A percentile compares a stretch with the other conserved stretches of the same genome.
These are phyloP conservation scores for Eupithecia abbreviata DNA, from an alignment of 2,888 invertebrate genomes.

Conservation along the genomic window DNA sequence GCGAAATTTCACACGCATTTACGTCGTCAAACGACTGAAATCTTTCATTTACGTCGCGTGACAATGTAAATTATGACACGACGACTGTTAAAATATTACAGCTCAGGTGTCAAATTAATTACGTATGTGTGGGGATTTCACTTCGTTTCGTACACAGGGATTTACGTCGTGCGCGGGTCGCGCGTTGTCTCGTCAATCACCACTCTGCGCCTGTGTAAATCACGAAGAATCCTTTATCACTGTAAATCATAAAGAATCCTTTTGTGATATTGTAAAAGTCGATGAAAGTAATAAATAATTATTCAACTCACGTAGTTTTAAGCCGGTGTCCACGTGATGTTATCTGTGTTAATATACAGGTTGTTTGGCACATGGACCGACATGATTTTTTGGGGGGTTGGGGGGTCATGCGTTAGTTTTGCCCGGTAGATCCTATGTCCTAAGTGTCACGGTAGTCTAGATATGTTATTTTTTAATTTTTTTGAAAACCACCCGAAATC, in stretches of 20 bases:
- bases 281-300: constrained; percentile 18
- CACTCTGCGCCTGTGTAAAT: constrained; percentile 57
- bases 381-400: too few relatives aligned
- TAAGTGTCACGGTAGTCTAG: too few relatives aligned
- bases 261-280: neutral
- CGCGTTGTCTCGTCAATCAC: constrained; percentile 57
- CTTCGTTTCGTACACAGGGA: constrained; percentile 64
- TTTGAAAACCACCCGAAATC: too few relatives aligned
- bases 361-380: too few relatives aligned
- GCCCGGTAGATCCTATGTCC: too few relatives aligned
- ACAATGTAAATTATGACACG: constrained; percentile 36
- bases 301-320: constrained; percentile 13
- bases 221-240: constrained; percentile 42
- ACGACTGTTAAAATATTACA: constrained; percentile 45
- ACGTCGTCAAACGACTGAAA: constrained; percentile 23
- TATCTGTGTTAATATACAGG: too few relatives aligned
- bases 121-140: constrained; percentile 53
- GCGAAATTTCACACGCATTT: constrained; percentile 27
- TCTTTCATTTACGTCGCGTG: constrained; percentile 30
- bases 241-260: constrained; percentile 4
- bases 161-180: constrained; percentile 67
- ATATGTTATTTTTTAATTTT: too few relatives aligned
- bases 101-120: constrained; percentile 67
- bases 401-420: too few relatives aligned
- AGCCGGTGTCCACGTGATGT: constrained; percentile 1